Evolutionary conservation across 1,140 invertebrate species (phyloP), one percentile per base, ranked within the genome.

Genomic region (Drosophila eugracilis): DNA sequence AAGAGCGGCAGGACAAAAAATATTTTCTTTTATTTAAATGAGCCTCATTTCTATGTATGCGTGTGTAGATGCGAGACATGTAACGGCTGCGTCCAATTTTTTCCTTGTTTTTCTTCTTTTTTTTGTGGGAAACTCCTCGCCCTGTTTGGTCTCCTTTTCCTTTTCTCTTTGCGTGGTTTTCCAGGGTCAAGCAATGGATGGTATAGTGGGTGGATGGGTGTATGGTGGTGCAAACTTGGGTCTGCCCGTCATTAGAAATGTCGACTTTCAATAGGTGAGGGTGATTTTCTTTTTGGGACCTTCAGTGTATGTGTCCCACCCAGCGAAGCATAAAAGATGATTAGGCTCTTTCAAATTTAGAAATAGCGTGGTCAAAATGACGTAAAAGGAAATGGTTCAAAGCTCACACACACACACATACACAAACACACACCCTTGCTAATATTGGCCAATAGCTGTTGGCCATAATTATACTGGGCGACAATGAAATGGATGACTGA

Each of bases 21-120:
- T 86, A 78, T 88, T 75, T 89, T 83, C 75, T 78, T 88, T 88
- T 88, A 88, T 88, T 88, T 88, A 88, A 88, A 88, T 88, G 83
- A 88, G 66, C 73, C 79, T 71, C 45, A 47, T 75, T 70, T 72
- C 50, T 72, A 53, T 62, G 39, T 58, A 48, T 69, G 26, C 63
- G 47, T 75, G 32, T 79, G 58, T 79, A 53, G 47, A 22, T 47
- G 45, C 22, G 59, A 47, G 80, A 76, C 66, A 76, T 73, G 76
- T 76, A 76, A 80, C 60, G 79, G 80, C 79, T 79, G 65, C 49
- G 54, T 55, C 63, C 42, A 55, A 55, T 70, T 55, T 57, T 50
- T 42, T 19, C 1, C 10, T 14, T 3, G 3, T 39, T 39, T 5
- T 19, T 39, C 9, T 4, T 39, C 9, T 21, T 21, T 21, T 19